Percentiles rank a stretch among this genome's conserved stretches.
These are phyloP conservation scores for Amphiduros pacificus DNA, from an alignment of 2,888 invertebrate genomes.

Conservation along the genomic window DNA sequence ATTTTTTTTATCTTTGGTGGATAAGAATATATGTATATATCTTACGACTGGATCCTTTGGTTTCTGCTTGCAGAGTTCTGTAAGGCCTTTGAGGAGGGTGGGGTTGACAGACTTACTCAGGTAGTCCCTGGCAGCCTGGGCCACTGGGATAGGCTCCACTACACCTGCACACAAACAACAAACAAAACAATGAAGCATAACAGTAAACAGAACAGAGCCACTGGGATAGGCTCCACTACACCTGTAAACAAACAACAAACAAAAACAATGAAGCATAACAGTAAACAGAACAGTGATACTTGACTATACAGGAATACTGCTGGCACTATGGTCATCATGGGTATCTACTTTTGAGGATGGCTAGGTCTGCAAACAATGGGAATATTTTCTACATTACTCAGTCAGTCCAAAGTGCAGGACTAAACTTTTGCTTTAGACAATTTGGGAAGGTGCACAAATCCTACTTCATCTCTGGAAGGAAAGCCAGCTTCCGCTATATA, in stretches of 20 bases:
- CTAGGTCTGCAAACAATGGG: neutral
- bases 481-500: too few species aligned
- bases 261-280: too few species aligned
- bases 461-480: too few species aligned
- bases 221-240: slow-evolving; percentile 74
- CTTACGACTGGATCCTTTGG: slow-evolving; percentile 73
- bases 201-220: too few species aligned
- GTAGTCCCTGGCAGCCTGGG: slow-evolving; percentile 70
- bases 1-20: neutral
- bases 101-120: slow-evolving; percentile 71
- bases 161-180: slow-evolving; percentile 65
- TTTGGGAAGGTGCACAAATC: too few species aligned
- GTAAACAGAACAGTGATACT: slow-evolving; percentile 67
- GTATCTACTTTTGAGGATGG: too few species aligned
- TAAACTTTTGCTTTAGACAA: too few species aligned
- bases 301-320: slow-evolving; percentile 77
- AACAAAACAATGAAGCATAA: too few species aligned
- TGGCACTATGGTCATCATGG: too few species aligned
- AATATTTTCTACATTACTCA: too few species aligned
- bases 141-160: slow-evolving; percentile 72
- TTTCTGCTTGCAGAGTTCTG: slow-evolving; percentile 71
- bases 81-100: slow-evolving; percentile 65
- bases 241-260: slow-evolving; percentile 62
- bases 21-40: slow-evolving; percentile 8
- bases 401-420: too few species aligned